Evolutionary conservation across 2,113 vertebrate species (phyloP).

Genomic region (Pelvicachromis taeniatus): DNA sequence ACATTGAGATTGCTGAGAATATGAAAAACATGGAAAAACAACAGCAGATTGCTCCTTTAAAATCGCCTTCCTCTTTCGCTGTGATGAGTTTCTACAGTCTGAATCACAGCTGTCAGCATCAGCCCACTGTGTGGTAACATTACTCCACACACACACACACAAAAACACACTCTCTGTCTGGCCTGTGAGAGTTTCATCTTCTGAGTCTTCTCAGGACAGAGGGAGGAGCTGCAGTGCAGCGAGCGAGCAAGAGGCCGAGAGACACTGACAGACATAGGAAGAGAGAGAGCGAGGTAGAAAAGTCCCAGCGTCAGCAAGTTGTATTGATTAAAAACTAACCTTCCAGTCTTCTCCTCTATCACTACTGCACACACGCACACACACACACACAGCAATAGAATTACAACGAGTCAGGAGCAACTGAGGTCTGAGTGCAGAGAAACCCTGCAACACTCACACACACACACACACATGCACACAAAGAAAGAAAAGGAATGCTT

Average conservation of each 20-base stretch:
- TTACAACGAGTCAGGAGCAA: slow-evolving; percentile 58
- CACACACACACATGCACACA: background rate
- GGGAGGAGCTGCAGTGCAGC: slow-evolving; percentile 56
- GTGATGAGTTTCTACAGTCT: slow-evolving; percentile 36
- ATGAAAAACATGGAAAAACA: background rate
- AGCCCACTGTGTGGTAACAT: slow-evolving; percentile 43
- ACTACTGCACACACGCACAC: slow-evolving; percentile 61
- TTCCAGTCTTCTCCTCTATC: slow-evolving; percentile 91
- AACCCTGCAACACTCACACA: slow-evolving; percentile 9
- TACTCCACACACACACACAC: slow-evolving; percentile 19
- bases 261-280: slow-evolving; percentile 12
- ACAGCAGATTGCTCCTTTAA: background rate
- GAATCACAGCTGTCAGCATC: slow-evolving; percentile 66
- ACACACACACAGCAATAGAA: slow-evolving; percentile 47
- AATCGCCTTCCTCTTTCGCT: background rate
- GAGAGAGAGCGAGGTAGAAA: slow-evolving; percentile 81
- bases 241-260: slow-evolving; percentile 36
- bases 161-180: slow-evolving; percentile 71
- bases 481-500: background rate
- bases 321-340: slow-evolving; percentile 99
- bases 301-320: slow-evolving; percentile 95
- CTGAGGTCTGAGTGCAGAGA: slow-evolving; percentile 1
- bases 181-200: slow-evolving; percentile 75
- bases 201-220: slow-evolving; percentile 82
- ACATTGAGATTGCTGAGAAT: background rate